Evolutionary conservation across 2,888 invertebrate genomes (phyloP).

Genomic region (Ephialtes manifestator): DNA sequence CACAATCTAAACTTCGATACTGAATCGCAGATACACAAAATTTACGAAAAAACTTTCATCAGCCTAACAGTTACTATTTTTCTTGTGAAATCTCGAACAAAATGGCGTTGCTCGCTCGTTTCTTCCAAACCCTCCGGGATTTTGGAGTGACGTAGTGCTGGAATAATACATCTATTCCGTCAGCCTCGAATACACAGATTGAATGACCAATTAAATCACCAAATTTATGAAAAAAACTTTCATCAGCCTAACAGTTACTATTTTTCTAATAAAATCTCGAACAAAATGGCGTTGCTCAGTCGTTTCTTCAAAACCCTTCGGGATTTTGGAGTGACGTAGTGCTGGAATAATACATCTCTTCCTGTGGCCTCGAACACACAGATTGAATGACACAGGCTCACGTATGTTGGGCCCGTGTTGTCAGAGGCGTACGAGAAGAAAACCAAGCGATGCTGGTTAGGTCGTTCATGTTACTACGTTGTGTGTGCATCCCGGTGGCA

Average conservation of each 20-base stretch:
- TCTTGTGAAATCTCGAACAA: too few species aligned
- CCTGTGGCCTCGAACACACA: not conserved
- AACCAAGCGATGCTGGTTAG: constrained; percentile 45
- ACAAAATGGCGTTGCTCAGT: not conserved
- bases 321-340: constrained; percentile 12
- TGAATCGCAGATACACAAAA: too few species aligned
- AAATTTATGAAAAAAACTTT: too few species aligned
- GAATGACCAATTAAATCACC: too few species aligned
- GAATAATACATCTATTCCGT: constrained; percentile 32
- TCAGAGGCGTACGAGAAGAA: constrained; percentile 28
- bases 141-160: constrained; percentile 1
- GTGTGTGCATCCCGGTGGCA: constrained; percentile 1
- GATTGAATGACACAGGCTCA: constrained; percentile 21
- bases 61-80: too few species aligned
- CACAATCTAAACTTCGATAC: too few species aligned
- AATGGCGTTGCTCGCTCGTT: not conserved
- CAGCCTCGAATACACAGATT: constrained; percentile 7
- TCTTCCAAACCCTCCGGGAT: not conserved
- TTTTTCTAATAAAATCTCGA: too few species aligned
- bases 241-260: too few species aligned
- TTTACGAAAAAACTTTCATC: too few species aligned
- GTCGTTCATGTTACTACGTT: constrained; percentile 51
- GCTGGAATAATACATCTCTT: constrained; percentile 29
- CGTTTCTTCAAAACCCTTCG: not conserved
- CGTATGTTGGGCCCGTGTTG: constrained; percentile 2